Conservation (phyloP, 2,888 invertebrate genomes). For the Neoascia interrupta region DNA sequence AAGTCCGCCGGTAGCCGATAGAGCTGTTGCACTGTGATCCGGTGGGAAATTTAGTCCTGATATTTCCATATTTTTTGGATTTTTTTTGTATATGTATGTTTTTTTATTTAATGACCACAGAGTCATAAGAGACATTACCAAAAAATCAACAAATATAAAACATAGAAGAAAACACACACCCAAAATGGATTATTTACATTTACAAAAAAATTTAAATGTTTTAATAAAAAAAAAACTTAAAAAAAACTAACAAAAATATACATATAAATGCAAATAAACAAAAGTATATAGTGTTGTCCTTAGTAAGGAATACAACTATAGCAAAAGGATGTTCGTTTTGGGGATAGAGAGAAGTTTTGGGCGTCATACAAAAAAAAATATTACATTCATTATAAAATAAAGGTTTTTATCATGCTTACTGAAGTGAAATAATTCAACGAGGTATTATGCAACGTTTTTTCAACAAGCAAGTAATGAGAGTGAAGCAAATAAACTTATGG, state of each 20-base stretch:
- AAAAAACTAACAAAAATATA: conserved; percentile 56
- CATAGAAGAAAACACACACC: conserved; percentile 80
- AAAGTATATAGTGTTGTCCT: conserved; percentile 16
- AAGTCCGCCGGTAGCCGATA: conserved; percentile 80
- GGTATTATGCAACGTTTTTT: no score
- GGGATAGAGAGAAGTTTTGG: background rate
- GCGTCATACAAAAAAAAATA: conserved; percentile 11
- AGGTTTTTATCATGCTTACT: conserved; percentile 5
- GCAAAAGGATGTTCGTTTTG: conserved; percentile 41
- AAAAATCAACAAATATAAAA: conserved; percentile 80
- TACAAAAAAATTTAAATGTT: conserved; percentile 77
- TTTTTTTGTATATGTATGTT: conserved; percentile 69
- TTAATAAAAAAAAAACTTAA: conserved; percentile 66
- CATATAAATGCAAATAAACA: conserved; percentile 62
- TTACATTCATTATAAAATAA: conserved; percentile 6
- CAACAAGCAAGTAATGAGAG: no score
- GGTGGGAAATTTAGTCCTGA: conserved; percentile 80
- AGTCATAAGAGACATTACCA: conserved; percentile 79
- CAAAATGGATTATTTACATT: conserved; percentile 80
- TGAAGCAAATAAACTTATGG: no score
- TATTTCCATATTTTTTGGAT: conserved; percentile 75
- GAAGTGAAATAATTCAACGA: no score
- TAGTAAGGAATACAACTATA: conserved; percentile 52
- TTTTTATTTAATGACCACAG: conserved; percentile 78
- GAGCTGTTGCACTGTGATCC: conserved; percentile 79